Evolutionary conservation across 2,888 invertebrate genomes (phyloP), one percentile per base, ranked within the genome.

Genomic region (Drosophila glabriapex): DNA sequence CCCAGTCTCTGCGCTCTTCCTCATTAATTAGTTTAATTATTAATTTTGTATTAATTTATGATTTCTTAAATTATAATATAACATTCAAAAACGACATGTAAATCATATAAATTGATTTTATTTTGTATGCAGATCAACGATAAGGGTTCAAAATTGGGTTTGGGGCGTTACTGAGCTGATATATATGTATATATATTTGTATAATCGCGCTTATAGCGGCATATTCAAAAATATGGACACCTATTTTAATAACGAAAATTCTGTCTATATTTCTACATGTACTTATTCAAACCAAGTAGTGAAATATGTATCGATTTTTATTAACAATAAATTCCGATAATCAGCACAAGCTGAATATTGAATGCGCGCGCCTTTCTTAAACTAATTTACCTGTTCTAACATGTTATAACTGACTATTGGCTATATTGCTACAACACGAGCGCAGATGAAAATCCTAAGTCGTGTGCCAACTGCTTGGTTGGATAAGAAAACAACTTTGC

Each of bases 41-140:
- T 87, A 90, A 85, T 89, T 91, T 91, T 86, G 85, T 92, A 92
- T 91, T 92, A 92, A 92, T 92, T 92, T 92, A 92, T 92, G 83
- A 88, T 85, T 87, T 89, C 76, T 81, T 80, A 83, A 84, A 91
- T 82, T 87, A 82, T 80, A 90, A 84, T 90, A 89, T 76, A 83
- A 79, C 70, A 91, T 82, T 77, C 67, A 72, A 91, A 90, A 85
- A 74, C 81, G 82, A 83, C 46, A 58, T 52, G 65, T 60, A 53
- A 68, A 76, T 71, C 54, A 59, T 16, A 39, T 22, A 49, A 9
- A 25, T n/a, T 25, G 9, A 3, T 46, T 59, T 72, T 58, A 52
- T 14, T 22, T 49, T 25, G 7, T n/a, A 22, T 14, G 29, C 7
- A 22, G 16, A 46, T 46, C 25, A 25, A 4, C 4, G 22, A 16